Conservation (phyloP, 2,888 invertebrate genomes). For the Pediacus dermestoides region DNA sequence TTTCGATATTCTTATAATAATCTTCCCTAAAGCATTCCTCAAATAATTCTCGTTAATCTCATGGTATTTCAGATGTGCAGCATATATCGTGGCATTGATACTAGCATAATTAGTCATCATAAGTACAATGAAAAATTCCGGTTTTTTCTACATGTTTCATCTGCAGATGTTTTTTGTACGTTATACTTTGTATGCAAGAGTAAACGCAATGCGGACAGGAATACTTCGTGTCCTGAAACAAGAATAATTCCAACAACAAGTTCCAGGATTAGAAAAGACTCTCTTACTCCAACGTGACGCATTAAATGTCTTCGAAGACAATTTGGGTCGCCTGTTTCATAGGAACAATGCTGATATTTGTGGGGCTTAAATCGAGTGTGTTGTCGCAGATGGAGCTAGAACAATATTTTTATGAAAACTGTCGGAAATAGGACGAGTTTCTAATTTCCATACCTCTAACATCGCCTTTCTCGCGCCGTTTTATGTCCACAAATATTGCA, state of each 20-base stretch:
- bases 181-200: conserved; percentile 65
- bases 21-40: no score
- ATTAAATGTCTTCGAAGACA: conserved; percentile 64
- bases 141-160: conserved; percentile 52
- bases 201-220: conserved; percentile 67
- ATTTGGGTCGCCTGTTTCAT: conserved; percentile 72
- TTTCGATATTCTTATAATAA: no score
- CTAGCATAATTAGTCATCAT: conserved; percentile 58
- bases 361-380: conserved; percentile 78
- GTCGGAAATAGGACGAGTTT: conserved; percentile 10
- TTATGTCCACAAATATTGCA: conserved; percentile 73
- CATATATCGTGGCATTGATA: conserved; percentile 55
- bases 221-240: conserved; percentile 48
- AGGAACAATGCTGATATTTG: conserved; percentile 65
- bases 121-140: conserved; percentile 53
- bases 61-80: conserved; percentile 56
- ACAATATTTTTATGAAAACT: no score
- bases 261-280: no score
- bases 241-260: no score
- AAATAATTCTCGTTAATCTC: no score
- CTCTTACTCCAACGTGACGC: conserved; percentile 60
- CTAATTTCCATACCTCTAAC: conserved; percentile 51
- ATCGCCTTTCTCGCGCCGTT: conserved; percentile 68
- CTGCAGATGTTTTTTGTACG: conserved; percentile 61
- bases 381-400: conserved; percentile 66